Percentiles rank a stretch among this genome's conserved stretches.
Evolutionary conservation across 2,113 vertebrate species (phyloP).

Genomic region (Turdus rufiventris): DNA sequence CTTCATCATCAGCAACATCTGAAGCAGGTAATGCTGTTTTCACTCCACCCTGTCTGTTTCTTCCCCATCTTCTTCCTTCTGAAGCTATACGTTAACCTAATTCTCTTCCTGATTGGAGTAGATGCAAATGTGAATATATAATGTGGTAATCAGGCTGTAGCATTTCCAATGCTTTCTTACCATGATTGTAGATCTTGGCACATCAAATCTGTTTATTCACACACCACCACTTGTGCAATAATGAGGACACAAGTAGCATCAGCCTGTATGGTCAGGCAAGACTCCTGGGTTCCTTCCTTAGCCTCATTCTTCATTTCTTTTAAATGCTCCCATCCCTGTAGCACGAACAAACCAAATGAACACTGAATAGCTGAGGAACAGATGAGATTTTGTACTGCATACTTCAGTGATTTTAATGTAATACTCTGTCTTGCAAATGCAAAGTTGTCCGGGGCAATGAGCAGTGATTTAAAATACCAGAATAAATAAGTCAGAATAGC

Average conservation of each 20-base stretch:
- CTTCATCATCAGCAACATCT: slow-evolving; percentile 69
- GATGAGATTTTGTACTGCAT: not conserved
- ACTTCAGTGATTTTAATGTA: slow-evolving; percentile 28
- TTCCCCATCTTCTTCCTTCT: not conserved
- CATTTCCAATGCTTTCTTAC: not conserved
- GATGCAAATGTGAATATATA: not conserved
- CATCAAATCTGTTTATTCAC: not conserved
- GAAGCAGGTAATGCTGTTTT: slow-evolving; percentile 71
- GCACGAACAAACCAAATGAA: rapidly evolving
- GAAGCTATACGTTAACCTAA: not conserved
- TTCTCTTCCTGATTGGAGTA: not conserved
- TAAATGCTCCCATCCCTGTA: not conserved
- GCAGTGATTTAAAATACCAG: slow-evolving; percentile 3
- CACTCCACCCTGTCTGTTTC: not conserved
- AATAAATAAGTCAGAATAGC: slow-evolving; percentile 6
- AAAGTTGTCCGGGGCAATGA: not conserved
- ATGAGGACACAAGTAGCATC: not conserved
- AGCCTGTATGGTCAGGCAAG: not conserved
- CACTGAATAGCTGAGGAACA: not conserved
- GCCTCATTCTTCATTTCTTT: not conserved
- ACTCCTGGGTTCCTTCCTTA: not conserved
- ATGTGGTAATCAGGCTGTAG: not conserved
- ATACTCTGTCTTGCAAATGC: not conserved
- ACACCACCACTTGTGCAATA: not conserved
- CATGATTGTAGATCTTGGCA: not conserved